Percentiles rank a stretch among this genome's conserved stretches.
Conservation (phyloP, 2,888 invertebrate genomes). For the Euphydryas editha region DNA sequence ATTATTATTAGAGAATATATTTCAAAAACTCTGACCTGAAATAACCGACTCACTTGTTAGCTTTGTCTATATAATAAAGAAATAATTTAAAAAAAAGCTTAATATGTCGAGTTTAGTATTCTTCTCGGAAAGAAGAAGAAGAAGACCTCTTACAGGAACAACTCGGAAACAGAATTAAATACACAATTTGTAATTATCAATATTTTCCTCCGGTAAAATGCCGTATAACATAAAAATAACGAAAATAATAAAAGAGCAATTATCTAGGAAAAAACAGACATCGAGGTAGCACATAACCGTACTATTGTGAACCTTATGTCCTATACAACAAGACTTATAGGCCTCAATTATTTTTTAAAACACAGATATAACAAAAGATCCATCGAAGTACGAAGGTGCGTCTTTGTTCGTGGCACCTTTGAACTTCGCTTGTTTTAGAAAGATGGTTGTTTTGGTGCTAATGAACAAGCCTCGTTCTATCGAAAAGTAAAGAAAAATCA, state of each 20-base stretch:
- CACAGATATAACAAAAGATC: slow-evolving; percentile 20
- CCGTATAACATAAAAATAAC: not conserved
- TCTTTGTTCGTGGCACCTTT: slow-evolving; percentile 33
- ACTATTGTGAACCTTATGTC: not conserved
- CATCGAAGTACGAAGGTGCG: slow-evolving; percentile 29
- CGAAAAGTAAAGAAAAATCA: slow-evolving; percentile 13
- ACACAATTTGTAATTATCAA: not conserved
- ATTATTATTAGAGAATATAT: too few relatives aligned
- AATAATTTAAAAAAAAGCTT: too few relatives aligned
- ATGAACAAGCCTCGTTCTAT: slow-evolving; percentile 15
- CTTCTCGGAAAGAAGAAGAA: too few relatives aligned
- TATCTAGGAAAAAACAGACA: not conserved
- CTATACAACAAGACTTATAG: not conserved
- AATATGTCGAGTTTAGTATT: too few relatives aligned
- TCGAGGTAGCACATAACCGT: not conserved
- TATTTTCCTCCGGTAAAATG: not conserved
- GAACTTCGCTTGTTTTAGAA: slow-evolving; percentile 30
- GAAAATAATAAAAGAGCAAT: not conserved
- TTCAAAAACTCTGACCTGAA: too few relatives aligned
- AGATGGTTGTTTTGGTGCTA: slow-evolving; percentile 13
- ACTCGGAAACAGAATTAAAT: too few relatives aligned
- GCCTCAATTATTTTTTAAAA: slow-evolving; percentile 13
- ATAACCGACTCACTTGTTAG: too few relatives aligned
- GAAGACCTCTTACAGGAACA: too few relatives aligned
- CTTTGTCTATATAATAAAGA: too few relatives aligned